phyloP scores from a whole-genome alignment of 1,140 invertebrate species.

The Drosophila funebris region DNA sequence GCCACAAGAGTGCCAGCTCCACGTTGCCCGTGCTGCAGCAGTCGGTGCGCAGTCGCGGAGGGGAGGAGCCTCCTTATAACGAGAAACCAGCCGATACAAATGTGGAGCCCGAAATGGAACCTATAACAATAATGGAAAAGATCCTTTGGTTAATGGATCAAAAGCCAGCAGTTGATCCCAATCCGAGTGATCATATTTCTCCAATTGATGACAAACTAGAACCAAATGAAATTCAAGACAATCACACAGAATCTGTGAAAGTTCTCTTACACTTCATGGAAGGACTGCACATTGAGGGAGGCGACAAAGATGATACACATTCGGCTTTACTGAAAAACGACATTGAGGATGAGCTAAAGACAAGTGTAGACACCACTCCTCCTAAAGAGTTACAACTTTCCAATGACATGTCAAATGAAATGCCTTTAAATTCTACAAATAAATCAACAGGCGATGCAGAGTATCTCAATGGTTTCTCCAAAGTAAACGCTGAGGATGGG shows the following conservation, averaged over 20 bases:
- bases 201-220: not conserved
- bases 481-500: not conserved
- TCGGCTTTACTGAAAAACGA: not conserved
- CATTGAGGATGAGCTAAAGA: not conserved
- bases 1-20: conserved; percentile 22
- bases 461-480: conserved; percentile 21
- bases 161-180: not conserved
- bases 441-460: conserved; percentile 49
- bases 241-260: not conserved
- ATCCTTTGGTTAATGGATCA: conserved; percentile 27
- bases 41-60: conserved; percentile 4
- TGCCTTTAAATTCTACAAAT: conserved; percentile 47
- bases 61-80: not conserved
- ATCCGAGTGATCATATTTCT: too few species aligned
- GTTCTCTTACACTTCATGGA: conserved; percentile 15
- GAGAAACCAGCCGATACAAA: not conserved
- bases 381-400: not conserved
- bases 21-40: not conserved
- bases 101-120: not conserved
- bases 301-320: not conserved
- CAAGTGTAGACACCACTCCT: not conserved
- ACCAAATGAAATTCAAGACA: not conserved
- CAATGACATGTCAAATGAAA: conserved; percentile 39
- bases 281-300: not conserved
- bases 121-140: conserved; percentile 15